These are phyloP conservation scores for Probaryconus sp. DNA, from an alignment of 1,140 invertebrate species.

Conservation along the genomic window DNA sequence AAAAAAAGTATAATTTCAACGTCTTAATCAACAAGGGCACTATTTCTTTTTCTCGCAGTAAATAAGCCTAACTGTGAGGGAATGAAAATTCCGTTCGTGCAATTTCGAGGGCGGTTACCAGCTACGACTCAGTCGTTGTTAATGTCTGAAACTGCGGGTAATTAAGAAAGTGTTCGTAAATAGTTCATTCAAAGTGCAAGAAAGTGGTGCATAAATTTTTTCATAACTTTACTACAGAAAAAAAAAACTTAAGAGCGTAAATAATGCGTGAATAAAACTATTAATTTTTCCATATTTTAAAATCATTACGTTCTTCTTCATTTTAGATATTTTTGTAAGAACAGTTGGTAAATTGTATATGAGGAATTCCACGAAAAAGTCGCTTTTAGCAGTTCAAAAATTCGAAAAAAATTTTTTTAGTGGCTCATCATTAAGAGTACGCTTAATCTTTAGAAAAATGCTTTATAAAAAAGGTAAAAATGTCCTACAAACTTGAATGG, in stretches of 20 bases:
- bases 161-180: slow-evolving; percentile 72
- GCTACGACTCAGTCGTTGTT: slow-evolving; percentile 64
- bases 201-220: slow-evolving; percentile 39
- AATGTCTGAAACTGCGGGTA: slow-evolving; percentile 71
- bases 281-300: too few species aligned
- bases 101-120: slow-evolving; percentile 57
- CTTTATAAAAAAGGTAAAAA: too few species aligned
- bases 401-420: too few species aligned
- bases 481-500: too few species aligned
- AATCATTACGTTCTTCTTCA: too few species aligned
- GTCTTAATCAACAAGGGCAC: slow-evolving; percentile 38
- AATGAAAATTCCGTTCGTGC: slow-evolving; percentile 57
- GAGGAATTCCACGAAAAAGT: too few species aligned
- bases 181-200: slow-evolving; percentile 60
- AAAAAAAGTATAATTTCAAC: slow-evolving; percentile 25
- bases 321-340: too few species aligned
- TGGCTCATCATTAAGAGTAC: too few species aligned
- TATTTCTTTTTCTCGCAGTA: slow-evolving; percentile 36
- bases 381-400: too few species aligned
- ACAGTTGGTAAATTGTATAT: too few species aligned
- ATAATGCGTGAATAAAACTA: not conserved
- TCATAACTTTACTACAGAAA: slow-evolving; percentile 11
- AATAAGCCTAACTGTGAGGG: slow-evolving; percentile 20
- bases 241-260: slow-evolving; percentile 2
- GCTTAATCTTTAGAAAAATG: too few species aligned